phyloP scores from a whole-genome alignment of 2,113 vertebrate genomes.

The Cyanistes caeruleus region DNA sequence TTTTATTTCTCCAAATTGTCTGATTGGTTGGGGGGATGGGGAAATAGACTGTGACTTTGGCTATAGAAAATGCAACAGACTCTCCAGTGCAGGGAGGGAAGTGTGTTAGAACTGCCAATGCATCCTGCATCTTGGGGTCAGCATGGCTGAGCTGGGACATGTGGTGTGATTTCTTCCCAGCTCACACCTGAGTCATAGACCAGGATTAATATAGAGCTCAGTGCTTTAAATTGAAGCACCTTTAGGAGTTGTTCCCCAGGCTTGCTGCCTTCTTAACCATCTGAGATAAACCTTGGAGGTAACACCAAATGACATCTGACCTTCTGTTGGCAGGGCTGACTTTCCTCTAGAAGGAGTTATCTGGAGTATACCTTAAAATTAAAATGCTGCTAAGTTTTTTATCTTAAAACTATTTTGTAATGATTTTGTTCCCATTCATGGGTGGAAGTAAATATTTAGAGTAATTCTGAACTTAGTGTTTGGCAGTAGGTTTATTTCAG shows the following conservation, averaged over 20 bases:
- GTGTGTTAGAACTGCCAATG: background rate
- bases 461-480: background rate
- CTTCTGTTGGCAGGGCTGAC: background rate
- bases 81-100: background rate
- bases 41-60: background rate
- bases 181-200: background rate
- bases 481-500: constrained; percentile 14
- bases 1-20: background rate
- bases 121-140: background rate
- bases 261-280: background rate
- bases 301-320: background rate
- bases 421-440: background rate
- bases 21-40: background rate
- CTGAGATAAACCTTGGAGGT: background rate
- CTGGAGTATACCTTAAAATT: background rate
- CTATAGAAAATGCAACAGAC: background rate
- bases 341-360: background rate
- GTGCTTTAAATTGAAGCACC: background rate
- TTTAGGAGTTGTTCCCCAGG: background rate
- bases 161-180: background rate
- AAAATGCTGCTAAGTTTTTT: background rate
- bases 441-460: background rate
- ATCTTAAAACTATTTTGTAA: background rate
- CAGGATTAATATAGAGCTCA: background rate
- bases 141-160: background rate